Evolutionary conservation across 2,888 invertebrate genomes (phyloP).

Genomic region (Caenorhabditis sinica): DNA sequence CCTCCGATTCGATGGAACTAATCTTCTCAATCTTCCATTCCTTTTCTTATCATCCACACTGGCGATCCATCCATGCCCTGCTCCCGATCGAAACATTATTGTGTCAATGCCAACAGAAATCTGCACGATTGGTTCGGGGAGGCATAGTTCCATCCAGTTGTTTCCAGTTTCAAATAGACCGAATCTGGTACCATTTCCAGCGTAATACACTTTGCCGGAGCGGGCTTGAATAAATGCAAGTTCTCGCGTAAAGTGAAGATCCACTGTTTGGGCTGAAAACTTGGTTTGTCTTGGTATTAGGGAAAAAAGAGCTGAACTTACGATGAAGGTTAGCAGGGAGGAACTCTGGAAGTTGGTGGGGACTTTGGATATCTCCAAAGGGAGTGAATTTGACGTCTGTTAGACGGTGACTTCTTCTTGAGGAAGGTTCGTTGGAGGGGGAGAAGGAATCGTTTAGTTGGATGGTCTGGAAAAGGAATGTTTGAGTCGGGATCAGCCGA

Average conservation of each 20-base stretch:
- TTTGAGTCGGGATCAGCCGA: no score
- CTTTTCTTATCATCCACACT: slow-evolving; percentile 74
- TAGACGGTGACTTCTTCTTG: slow-evolving; percentile 69
- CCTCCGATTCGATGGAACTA: slow-evolving; percentile 67
- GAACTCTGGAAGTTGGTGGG: slow-evolving; percentile 71
- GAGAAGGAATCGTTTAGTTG: slow-evolving; percentile 80
- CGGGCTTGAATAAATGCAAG: slow-evolving; percentile 94
- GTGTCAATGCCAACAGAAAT: slow-evolving; percentile 75
- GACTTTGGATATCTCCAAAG: slow-evolving; percentile 75
- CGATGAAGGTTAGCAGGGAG: slow-evolving; percentile 77
- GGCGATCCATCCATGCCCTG: slow-evolving; percentile 81
- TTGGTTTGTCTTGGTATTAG: not conserved
- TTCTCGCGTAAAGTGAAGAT: slow-evolving; percentile 94
- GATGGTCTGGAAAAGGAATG: slow-evolving; percentile 69
- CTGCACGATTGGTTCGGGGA: slow-evolving; percentile 80
- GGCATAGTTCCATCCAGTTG: slow-evolving; percentile 79
- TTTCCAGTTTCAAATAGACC: slow-evolving; percentile 77
- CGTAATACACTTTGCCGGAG: slow-evolving; percentile 93
- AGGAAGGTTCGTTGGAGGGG: slow-evolving; percentile 67
- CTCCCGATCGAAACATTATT: slow-evolving; percentile 79
- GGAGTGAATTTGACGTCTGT: slow-evolving; percentile 76
- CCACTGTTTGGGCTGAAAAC: slow-evolving; percentile 85
- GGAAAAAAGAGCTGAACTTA: slow-evolving; percentile 24
- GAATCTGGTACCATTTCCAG: slow-evolving; percentile 92
- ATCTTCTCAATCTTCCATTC: slow-evolving; percentile 64